Evolutionary conservation across 1,140 invertebrate genomes (phyloP).

Genomic region (Achroia grisella): DNA sequence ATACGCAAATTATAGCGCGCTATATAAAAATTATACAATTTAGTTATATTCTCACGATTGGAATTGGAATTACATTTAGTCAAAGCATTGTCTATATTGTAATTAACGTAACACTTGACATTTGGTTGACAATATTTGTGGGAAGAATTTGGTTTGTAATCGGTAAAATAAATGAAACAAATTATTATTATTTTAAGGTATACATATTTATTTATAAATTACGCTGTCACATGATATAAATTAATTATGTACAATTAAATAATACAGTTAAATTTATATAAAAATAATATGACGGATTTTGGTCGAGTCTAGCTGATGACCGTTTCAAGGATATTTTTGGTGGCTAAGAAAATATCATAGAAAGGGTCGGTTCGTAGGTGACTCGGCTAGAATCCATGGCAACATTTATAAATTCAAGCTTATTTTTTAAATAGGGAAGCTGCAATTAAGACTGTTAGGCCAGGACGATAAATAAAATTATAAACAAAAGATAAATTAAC

Average conservation of each 20-base stretch:
- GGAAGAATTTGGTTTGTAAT: too few relatives aligned
- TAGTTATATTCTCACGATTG: too few relatives aligned
- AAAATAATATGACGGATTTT: conserved; percentile 55
- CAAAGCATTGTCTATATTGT: too few relatives aligned
- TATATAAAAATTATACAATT: too few relatives aligned
- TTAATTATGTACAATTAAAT: conserved; percentile 70
- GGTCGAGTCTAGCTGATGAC: conserved; percentile 14
- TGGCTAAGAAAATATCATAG: conserved; percentile 37
- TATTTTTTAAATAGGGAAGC: conserved; percentile 47
- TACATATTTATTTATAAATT: conserved; percentile 71
- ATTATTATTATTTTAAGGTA: conserved; percentile 43
- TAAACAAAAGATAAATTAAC: conserved; percentile 36
- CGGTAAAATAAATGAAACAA: conserved; percentile 30
- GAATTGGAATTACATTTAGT: too few relatives aligned
- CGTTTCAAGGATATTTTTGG: conserved; percentile 29
- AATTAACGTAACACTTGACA: too few relatives aligned
- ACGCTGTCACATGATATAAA: conserved; percentile 66
- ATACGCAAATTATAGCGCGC: too few relatives aligned
- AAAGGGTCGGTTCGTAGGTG: conserved; percentile 14
- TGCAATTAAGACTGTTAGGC: conserved; percentile 49
- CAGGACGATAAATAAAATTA: conserved; percentile 38
- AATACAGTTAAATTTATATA: conserved; percentile 66
- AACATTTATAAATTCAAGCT: conserved; percentile 62
- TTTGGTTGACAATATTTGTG: too few relatives aligned
- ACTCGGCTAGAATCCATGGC: conserved; percentile 20